These are phyloP conservation scores for Girardinus metallicus DNA, from an alignment of 2,797 vertebrate species.

Conservation along the genomic window DNA sequence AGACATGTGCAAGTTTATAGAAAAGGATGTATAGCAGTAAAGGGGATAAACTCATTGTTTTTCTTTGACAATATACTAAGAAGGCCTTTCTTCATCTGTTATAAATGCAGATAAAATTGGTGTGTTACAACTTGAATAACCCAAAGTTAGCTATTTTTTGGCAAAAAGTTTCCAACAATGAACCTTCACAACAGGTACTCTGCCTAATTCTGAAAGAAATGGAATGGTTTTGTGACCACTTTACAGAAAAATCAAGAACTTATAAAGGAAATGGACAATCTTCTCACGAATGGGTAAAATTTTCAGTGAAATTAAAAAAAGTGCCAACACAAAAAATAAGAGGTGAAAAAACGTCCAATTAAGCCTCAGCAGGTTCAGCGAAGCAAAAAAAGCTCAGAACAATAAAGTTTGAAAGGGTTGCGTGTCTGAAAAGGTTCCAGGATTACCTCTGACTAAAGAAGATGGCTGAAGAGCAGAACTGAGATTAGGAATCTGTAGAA, in stretches of 20 bases:
- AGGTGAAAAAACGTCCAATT: not conserved
- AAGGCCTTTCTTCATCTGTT: not conserved
- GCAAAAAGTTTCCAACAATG: not conserved
- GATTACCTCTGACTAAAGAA: not conserved
- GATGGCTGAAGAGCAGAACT: not conserved
- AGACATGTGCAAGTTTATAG: not conserved
- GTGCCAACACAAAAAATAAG: not conserved
- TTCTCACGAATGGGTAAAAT: not conserved
- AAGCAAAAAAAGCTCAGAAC: not conserved
- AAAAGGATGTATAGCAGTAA: not conserved
- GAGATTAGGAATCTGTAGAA: not conserved
- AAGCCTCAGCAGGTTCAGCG: not conserved
- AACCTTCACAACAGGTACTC: not conserved
- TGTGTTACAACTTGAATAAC: not conserved
- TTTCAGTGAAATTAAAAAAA: not conserved
- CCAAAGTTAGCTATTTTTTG: not conserved
- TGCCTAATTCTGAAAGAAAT: not conserved
- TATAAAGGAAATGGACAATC: not conserved
- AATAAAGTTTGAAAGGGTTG: not conserved
- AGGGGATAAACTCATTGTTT: not conserved
- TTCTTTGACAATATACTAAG: not conserved
- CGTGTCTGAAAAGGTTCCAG: not conserved
- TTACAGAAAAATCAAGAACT: not conserved
- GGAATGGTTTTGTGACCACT: not conserved
- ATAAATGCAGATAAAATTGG: not conserved